phyloP scores from a whole-genome alignment of 2,888 invertebrate genomes.

The Bugulina stolonifera region DNA sequence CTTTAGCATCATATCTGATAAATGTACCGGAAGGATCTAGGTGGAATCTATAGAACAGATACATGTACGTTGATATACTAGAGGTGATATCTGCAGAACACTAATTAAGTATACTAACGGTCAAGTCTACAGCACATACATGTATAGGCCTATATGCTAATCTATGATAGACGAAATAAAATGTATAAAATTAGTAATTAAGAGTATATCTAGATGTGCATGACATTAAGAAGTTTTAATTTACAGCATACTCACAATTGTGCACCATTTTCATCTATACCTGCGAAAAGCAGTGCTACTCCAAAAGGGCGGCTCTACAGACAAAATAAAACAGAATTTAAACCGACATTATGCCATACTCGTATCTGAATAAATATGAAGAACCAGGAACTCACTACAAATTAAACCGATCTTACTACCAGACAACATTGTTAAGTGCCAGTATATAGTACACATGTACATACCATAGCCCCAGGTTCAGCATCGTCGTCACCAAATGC shows the following conservation, averaged over 20 bases:
- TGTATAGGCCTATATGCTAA: too few species aligned
- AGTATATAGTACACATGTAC: too few species aligned
- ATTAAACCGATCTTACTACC: too few species aligned
- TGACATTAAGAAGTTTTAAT: too few species aligned
- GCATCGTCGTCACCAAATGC: constrained; percentile 98
- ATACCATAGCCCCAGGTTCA: constrained; percentile 69
- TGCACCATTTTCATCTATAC: constrained; percentile 84
- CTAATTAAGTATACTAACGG: too few species aligned
- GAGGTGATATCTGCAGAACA: too few species aligned
- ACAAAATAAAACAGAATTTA: constrained; percentile 10
- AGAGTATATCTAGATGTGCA: not conserved
- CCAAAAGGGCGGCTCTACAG: constrained; percentile 88
- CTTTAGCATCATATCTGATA: constrained; percentile 95
- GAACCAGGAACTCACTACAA: too few species aligned
- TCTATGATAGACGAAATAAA: not conserved
- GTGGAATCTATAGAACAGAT: constrained; percentile 60
- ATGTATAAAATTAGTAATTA: not conserved
- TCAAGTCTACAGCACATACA: too few species aligned
- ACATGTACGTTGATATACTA: too few species aligned
- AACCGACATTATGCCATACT: too few species aligned
- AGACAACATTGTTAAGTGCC: too few species aligned
- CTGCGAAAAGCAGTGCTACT: constrained; percentile 94
- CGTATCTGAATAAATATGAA: too few species aligned
- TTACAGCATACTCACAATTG: constrained; percentile 65
- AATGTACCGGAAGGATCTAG: constrained; percentile 99